A percentile compares a stretch with the other conserved stretches of the same genome.
Evolutionary conservation across 2,888 invertebrate species (phyloP).

Genomic region (Drosophila conformis): DNA sequence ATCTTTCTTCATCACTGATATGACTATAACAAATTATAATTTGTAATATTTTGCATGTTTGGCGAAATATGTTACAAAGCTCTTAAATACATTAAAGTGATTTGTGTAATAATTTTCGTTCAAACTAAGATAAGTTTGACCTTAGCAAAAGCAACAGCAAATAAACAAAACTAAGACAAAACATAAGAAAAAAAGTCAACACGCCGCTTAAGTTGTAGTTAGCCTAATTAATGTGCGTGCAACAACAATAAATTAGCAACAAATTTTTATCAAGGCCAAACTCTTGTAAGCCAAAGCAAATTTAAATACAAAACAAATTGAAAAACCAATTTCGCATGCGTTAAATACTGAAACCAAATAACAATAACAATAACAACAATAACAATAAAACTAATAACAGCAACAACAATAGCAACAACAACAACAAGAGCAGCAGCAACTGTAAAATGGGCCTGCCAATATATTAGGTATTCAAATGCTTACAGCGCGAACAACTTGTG

Average conservation of each 20-base stretch:
- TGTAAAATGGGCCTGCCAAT: slow-evolving; percentile 44
- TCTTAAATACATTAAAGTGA: background rate
- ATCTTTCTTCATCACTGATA: too few relatives aligned
- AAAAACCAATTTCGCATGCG: slow-evolving; percentile 70
- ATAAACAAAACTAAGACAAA: slow-evolving; percentile 7
- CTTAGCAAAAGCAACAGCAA: background rate
- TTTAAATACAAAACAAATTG: slow-evolving; percentile 60
- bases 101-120: background rate
- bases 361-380: slow-evolving; percentile 13
- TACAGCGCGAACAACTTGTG: slow-evolving; percentile 59
- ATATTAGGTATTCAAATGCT: slow-evolving; percentile 73
- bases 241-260: slow-evolving; percentile 44
- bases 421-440: slow-evolving; percentile 24
- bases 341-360: slow-evolving; percentile 25
- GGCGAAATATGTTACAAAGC: background rate
- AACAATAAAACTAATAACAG: slow-evolving; percentile 16
- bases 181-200: slow-evolving; percentile 4
- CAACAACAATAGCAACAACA: slow-evolving; percentile 2
- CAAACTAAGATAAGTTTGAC: background rate
- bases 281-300: slow-evolving; percentile 44
- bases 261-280: slow-evolving; percentile 36
- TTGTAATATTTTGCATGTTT: background rate
- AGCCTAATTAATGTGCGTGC: slow-evolving; percentile 49
- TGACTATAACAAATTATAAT: background rate
- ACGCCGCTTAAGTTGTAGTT: slow-evolving; percentile 19